Conservation (phyloP, 2,797 vertebrate species). For the Antrozous pallidus region DNA sequence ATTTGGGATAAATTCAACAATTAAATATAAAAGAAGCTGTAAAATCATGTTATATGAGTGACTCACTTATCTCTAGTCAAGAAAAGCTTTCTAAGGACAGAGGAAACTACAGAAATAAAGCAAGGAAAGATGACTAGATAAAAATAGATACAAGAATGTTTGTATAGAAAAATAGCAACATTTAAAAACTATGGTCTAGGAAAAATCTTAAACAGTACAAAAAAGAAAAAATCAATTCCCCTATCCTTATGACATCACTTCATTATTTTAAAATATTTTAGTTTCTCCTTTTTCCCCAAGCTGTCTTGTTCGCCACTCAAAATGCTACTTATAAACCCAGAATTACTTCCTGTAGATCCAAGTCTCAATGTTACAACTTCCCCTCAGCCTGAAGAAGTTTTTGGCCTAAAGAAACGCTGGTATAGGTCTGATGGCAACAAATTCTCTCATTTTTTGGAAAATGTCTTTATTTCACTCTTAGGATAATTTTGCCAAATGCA, state of each 20-base stretch:
- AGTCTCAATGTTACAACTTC: background rate
- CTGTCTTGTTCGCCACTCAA: background rate
- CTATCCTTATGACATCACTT: background rate
- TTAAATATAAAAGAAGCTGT: background rate
- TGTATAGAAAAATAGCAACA: background rate
- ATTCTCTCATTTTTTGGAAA: background rate
- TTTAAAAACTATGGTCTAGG: background rate
- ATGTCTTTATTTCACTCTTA: background rate
- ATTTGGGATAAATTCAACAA: background rate
- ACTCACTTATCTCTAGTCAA: background rate
- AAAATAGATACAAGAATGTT: background rate
- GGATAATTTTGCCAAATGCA: background rate
- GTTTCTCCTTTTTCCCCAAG: background rate
- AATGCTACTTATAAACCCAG: background rate
- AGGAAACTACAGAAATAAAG: background rate
- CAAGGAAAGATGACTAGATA: constrained; percentile 2
- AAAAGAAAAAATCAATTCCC: background rate
- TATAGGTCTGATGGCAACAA: background rate
- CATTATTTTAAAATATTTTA: background rate
- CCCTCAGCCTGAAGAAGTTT: background rate
- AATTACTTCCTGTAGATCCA: background rate
- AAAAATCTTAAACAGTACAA: background rate
- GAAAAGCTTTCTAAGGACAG: background rate
- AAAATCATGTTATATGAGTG: background rate
- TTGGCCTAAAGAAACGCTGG: background rate